Evolutionary conservation across 2,797 vertebrate species (phyloP).

Genomic region (Siniperca scherzeri): DNA sequence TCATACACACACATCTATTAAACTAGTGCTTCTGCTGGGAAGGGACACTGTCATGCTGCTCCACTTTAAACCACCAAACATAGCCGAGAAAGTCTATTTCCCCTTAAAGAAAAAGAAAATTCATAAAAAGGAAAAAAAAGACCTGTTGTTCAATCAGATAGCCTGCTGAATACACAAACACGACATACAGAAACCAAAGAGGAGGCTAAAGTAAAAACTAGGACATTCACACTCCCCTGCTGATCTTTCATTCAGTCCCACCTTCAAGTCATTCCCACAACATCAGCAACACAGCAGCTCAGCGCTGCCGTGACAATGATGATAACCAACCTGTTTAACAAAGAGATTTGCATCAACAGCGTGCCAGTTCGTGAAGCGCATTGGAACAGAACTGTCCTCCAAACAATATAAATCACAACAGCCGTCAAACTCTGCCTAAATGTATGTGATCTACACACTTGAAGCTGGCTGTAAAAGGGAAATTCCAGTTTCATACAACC

Average conservation of each 20-base stretch:
- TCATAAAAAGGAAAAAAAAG: not conserved
- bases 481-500: not conserved
- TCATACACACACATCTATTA: not conserved
- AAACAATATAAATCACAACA: slow-evolving; percentile 27
- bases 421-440: not conserved
- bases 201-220: slow-evolving; percentile 36
- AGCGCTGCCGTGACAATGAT: slow-evolving; percentile 21
- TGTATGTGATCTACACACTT: slow-evolving; percentile 2
- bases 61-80: slow-evolving; percentile 17
- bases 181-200: not conserved
- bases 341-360: slow-evolving; percentile 25
- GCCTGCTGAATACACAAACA: slow-evolving; percentile 24
- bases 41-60: not conserved
- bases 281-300: slow-evolving; percentile 54
- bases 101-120: slow-evolving; percentile 1
- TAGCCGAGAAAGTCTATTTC: not conserved
- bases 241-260: slow-evolving; percentile 56
- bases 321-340: slow-evolving; percentile 43
- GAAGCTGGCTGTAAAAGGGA: not conserved
- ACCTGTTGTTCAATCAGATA: slow-evolving; percentile 29
- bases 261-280: slow-evolving; percentile 48
- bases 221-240: slow-evolving; percentile 42
- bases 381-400: slow-evolving; percentile 25
- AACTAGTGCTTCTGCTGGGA: not conserved
- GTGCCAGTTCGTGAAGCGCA: slow-evolving; percentile 15